phyloP scores from a whole-genome alignment of 64 coral and sea anemone genomes.

The Anthopleura sola region DNA sequence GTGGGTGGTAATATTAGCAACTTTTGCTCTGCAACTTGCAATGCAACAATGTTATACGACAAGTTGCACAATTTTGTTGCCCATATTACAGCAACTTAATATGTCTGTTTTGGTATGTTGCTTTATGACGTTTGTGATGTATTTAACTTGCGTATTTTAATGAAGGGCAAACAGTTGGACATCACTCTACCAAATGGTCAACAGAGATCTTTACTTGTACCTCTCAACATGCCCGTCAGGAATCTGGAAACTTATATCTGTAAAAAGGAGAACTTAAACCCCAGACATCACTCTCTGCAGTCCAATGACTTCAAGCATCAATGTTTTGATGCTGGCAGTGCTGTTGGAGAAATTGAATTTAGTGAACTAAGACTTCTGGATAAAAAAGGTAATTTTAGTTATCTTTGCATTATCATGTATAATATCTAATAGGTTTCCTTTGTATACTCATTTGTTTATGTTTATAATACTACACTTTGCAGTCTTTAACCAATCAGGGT shows the following conservation, averaged over 20 bases:
- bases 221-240: constrained; percentile 61
- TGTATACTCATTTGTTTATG: neutral
- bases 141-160: neutral
- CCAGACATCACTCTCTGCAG: constrained; percentile 68
- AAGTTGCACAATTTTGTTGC: too few species aligned
- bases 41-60: too few species aligned
- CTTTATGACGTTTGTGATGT: too few species aligned
- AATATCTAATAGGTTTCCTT: neutral
- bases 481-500: too few species aligned
- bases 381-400: constrained; percentile 64
- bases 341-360: constrained; percentile 50
- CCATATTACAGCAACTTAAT: too few species aligned
- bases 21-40: too few species aligned
- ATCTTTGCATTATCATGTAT: neutral
- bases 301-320: constrained; percentile 81
- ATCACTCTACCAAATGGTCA: constrained; percentile 54
- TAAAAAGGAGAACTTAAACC: constrained; percentile 62
- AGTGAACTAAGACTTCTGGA: constrained; percentile 75
- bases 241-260: constrained; percentile 53
- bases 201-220: constrained; percentile 56
- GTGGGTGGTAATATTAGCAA: too few species aligned
- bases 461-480: neutral
- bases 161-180: constrained; percentile 60
- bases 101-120: too few species aligned
- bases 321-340: constrained; percentile 49